Evolutionary conservation across 2,797 vertebrate species (phyloP).

Genomic region (Epinephelus malabaricus): DNA sequence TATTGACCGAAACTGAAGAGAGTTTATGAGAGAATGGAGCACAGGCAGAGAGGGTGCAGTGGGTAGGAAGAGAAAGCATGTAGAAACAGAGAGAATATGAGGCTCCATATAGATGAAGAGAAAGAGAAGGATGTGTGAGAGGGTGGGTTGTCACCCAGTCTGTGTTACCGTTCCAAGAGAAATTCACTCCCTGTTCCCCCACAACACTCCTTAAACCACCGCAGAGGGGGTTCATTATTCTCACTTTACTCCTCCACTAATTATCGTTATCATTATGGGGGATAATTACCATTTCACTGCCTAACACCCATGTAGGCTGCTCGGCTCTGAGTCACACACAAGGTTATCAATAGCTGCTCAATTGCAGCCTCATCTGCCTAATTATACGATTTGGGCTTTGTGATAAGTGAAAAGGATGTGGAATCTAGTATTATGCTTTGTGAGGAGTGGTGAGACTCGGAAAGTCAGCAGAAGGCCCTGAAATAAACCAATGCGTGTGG

Average conservation of each 20-base stretch:
- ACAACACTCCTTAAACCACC: constrained; percentile 63
- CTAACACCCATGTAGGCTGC: constrained; percentile 74
- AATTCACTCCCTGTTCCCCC: constrained; percentile 62
- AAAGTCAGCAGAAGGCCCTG: constrained; percentile 71
- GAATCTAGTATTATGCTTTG: constrained; percentile 72
- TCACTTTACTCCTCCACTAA: constrained; percentile 80
- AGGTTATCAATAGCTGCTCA: constrained; percentile 84
- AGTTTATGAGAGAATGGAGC: neutral
- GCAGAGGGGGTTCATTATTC: constrained; percentile 80
- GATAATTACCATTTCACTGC: constrained; percentile 84
- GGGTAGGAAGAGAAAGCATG: neutral
- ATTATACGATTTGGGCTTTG: constrained; percentile 84
- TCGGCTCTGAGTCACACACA: constrained; percentile 73
- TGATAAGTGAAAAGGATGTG: constrained; percentile 81
- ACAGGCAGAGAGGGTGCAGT: neutral
- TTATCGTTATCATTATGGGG: constrained; percentile 85
- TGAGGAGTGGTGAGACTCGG: constrained; percentile 47
- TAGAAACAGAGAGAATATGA: constrained; percentile 8
- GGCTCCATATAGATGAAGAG: constrained; percentile 3
- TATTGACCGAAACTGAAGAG: neutral
- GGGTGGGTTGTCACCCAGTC: constrained; percentile 31
- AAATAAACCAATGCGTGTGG: constrained; percentile 72
- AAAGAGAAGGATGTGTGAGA: constrained; percentile 21
- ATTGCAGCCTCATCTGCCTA: constrained; percentile 80
- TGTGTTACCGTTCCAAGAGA: constrained; percentile 57